Evolutionary conservation across 2,888 invertebrate genomes (phyloP), one percentile per base, ranked within the genome.

Genomic region (Polydesmus complanatus): DNA sequence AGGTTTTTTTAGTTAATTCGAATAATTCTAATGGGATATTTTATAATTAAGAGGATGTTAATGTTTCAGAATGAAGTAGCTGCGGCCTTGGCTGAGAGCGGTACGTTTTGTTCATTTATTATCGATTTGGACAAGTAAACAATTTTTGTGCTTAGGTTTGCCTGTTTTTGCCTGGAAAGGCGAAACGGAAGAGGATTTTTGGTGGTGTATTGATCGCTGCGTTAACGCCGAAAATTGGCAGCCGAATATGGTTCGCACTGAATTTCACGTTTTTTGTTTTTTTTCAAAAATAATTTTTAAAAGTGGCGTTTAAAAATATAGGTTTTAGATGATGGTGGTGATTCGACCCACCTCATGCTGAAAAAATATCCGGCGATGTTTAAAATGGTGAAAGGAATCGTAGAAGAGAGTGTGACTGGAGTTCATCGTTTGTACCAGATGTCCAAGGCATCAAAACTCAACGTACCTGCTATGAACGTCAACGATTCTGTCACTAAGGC

Each of bases 141-240:
- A 14, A 14, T 52, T 21, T 54, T 19, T 27, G 27, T 51, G 59
- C 64, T 3, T 64, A 74, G 79, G 78, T 14, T 88, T 84, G 72
- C 83, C 94, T 1, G 83, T 96, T 65, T 96, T 92, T 77, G 92
- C 95, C 14, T 96, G 96, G 96, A 86, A 94, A 60, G 93, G 94
- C 0, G 94, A 96, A 74, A 90, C 91, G 3, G 96, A 96, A 73
- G 95, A 96, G 71, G 96, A 96, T 69, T 96, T 96, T 76, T 96
- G 96, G 96, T 96, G 95, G 95, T 94, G 94, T 73, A 96, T 96
- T 68, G 95, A 96, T 75, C 88, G 88, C 71, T 94, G 95, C 74
- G 85, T 96, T 1, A 89, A 89, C 67, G 82, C 85, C 0, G 88
- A 90, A 67, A 83, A 85, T 69, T 97, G 96, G 96, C 91, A 92